phyloP scores from a whole-genome alignment of 1,140 invertebrate genomes.

The Tetranychus urticae region DNA sequence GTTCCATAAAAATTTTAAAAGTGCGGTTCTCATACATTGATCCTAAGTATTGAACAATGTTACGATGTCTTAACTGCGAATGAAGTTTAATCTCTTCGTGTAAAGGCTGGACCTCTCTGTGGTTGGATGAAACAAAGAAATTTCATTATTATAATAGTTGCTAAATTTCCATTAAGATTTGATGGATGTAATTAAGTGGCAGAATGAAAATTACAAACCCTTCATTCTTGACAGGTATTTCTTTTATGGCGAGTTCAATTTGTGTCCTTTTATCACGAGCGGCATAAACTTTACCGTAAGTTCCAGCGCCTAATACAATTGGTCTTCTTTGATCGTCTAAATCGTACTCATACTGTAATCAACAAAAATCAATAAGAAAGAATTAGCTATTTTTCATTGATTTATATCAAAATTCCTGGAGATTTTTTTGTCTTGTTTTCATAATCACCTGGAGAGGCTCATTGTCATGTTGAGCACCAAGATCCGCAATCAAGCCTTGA shows the following conservation, averaged over 20 bases:
- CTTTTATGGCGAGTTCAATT: slow-evolving; percentile 87
- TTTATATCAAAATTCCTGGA: background rate
- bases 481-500: slow-evolving; percentile 38
- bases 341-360: slow-evolving; percentile 74
- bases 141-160: background rate
- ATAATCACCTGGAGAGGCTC: slow-evolving; percentile 37
- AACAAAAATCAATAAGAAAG: background rate
- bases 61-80: slow-evolving; percentile 78
- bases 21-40: slow-evolving; percentile 80
- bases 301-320: slow-evolving; percentile 68
- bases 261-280: slow-evolving; percentile 83
- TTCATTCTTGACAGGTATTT: slow-evolving; percentile 84
- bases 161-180: background rate
- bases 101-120: slow-evolving; percentile 73
- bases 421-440: background rate
- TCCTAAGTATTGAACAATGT: slow-evolving; percentile 94
- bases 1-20: slow-evolving; percentile 96
- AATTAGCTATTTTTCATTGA: too few species aligned
- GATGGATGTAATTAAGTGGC: background rate
- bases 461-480: slow-evolving; percentile 41
- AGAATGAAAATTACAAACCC: slow-evolving; percentile 28
- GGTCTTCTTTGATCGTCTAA: slow-evolving; percentile 65
- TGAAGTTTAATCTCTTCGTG: slow-evolving; percentile 97
- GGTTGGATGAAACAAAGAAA: slow-evolving; percentile 1
- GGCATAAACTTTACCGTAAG: slow-evolving; percentile 85